A percentile compares a stretch with the other conserved stretches of the same genome.
Conservation (phyloP, 2,888 invertebrate species). For the Phasia obesa region DNA sequence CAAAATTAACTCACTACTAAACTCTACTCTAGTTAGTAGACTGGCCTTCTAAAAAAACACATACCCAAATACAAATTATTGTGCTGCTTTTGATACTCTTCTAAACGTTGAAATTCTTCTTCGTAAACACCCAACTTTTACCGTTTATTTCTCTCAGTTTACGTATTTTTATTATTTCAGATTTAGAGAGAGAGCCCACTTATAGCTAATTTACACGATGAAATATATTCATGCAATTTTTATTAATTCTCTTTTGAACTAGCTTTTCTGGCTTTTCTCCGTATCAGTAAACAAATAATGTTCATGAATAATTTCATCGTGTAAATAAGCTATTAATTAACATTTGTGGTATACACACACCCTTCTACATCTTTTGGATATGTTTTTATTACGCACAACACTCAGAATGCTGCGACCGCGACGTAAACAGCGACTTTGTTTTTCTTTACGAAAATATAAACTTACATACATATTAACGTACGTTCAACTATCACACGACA, state of each 20-base stretch:
- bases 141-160: slow-evolving; percentile 63
- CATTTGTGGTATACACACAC: slow-evolving; percentile 28
- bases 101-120: slow-evolving; percentile 60
- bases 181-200: slow-evolving; percentile 42
- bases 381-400: slow-evolving; percentile 53
- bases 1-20: slow-evolving; percentile 61
- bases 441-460: slow-evolving; percentile 23
- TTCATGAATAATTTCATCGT: no score
- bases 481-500: slow-evolving; percentile 53
- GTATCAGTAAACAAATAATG: no score
- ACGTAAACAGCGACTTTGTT: slow-evolving; percentile 35
- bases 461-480: slow-evolving; percentile 21
- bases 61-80: not conserved
- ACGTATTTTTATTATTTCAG: slow-evolving; percentile 38
- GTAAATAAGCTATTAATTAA: no score
- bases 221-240: no score
- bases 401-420: not conserved
- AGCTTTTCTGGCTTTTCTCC: no score
- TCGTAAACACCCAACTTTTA: slow-evolving; percentile 71
- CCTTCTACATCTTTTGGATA: slow-evolving; percentile 48
- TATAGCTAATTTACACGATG: no score
- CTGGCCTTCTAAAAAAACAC: slow-evolving; percentile 54
- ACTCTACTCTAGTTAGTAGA: slow-evolving; percentile 64
- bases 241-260: no score
- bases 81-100: slow-evolving; percentile 36